Evolutionary conservation across 2,888 invertebrate species (phyloP), one percentile per base, ranked within the genome.

Genomic region (Masnerella sp.): DNA sequence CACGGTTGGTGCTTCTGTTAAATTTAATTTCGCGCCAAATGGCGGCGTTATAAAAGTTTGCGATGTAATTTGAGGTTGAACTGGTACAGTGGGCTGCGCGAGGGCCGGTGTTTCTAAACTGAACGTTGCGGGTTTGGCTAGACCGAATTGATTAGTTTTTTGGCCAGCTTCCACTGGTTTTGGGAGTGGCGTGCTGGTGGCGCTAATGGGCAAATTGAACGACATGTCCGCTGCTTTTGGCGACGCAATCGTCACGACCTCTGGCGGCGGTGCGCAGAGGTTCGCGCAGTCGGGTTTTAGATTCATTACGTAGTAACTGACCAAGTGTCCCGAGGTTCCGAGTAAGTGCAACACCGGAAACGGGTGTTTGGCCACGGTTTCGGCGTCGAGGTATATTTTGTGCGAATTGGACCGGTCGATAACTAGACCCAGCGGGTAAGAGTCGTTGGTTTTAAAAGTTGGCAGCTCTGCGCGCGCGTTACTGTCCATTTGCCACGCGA

Each of bases 391-490:
- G 5, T 91, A 90, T 47, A 95, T 82, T 75, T 91, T 91, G 81
- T 91, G 90, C 43, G 91, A 90, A 0, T 92, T 90, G 22, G 94
- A 92, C 3, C 90, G 92, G 81, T 96, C 95, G 0, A 96, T 88
- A 4, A 92, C 90, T 62, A 95, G 85, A 8, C 97, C 97, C 42
- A 96, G 88, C 0, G 96, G 96, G 84, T 92, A 94, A 3, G 94
- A 95, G 81, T 97, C 96, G 5, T 84, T 85, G 9, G 91, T 91
- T 45, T 91, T 89, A 67, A 92, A 91, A 11, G 96, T 87, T 0
- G 97, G 97, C 62, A 97, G 88, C 85, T 96, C 95, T 0, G 96
- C 95, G 64, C 96, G 90, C 0, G 92, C 92, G 68, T 82, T 83
- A 14, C 86, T 86, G 1, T 82, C 78, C 11, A 85, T 70, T 43